Conservation (phyloP, 2,888 invertebrate species). For the Lottia gigantea region DNA sequence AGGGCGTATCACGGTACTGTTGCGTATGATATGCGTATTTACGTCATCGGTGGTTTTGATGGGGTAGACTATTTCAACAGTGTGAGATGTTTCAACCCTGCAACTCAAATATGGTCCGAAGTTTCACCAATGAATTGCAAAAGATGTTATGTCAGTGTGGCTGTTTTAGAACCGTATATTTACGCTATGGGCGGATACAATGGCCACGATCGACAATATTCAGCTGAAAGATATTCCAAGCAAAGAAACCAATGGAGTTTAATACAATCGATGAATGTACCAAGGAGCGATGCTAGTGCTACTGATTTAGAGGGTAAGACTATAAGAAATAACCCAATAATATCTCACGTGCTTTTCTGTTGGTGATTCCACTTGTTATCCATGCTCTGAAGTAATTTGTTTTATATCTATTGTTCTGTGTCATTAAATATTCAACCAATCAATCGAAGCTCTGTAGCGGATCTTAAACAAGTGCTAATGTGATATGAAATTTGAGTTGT, state of each 20-base stretch:
- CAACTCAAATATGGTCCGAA: conserved; percentile 86
- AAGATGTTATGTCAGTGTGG: conserved; percentile 89
- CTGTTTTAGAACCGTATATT: conserved; percentile 78
- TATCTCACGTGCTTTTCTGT: too few relatives aligned
- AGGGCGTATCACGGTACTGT: conserved; percentile 95
- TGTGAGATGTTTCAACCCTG: conserved; percentile 87
- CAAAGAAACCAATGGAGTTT: conserved; percentile 84
- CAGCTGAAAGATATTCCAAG: conserved; percentile 84
- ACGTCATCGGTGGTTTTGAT: conserved; percentile 92
- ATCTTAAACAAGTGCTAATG: too few relatives aligned
- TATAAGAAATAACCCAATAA: too few relatives aligned
- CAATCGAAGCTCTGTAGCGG: too few relatives aligned
- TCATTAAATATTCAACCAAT: too few relatives aligned
- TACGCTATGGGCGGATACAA: conserved; percentile 80
- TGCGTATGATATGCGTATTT: conserved; percentile 85
- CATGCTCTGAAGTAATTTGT: too few relatives aligned
- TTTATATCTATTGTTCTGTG: too few relatives aligned
- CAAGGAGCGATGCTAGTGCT: conserved; percentile 68
- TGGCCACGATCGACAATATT: conserved; percentile 88
- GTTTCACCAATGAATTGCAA: conserved; percentile 88
- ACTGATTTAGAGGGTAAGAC: conserved; percentile 60
- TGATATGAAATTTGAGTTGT: too few relatives aligned
- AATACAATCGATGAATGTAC: conserved; percentile 73
- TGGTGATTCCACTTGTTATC: too few relatives aligned
- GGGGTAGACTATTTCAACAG: conserved; percentile 90